Evolutionary conservation across 2,113 vertebrate genomes (phyloP).

Genomic region (Chunga burmeisteri): DNA sequence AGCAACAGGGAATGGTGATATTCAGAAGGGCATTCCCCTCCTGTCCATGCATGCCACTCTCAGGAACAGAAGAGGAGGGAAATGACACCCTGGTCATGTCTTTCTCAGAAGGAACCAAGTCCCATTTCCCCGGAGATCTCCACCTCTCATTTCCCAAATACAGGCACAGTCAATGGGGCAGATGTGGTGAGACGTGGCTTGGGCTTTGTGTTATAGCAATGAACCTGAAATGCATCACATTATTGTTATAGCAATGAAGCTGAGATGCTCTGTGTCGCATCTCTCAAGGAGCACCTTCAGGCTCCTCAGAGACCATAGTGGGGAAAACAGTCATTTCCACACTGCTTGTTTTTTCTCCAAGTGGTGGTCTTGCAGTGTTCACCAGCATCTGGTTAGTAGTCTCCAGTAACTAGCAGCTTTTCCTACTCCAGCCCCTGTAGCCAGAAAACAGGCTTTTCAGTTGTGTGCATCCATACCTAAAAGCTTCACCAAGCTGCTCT

Average conservation of each 20-base stretch:
- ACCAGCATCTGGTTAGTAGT: neutral
- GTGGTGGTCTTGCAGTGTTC: neutral
- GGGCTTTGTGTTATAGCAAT: neutral
- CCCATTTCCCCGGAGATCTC: neutral
- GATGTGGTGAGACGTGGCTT: neutral
- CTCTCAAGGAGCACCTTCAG: neutral
- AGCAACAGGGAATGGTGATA: neutral
- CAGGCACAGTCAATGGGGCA: no score
- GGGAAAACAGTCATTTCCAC: neutral
- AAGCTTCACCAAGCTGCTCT: neutral
- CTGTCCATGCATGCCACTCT: neutral
- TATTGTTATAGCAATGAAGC: neutral
- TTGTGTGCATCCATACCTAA: neutral
- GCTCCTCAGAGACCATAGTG: neutral
- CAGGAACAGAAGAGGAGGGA: neutral
- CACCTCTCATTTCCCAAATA: neutral
- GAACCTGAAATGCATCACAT: neutral
- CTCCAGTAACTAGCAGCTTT: neutral
- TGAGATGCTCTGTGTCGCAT: neutral
- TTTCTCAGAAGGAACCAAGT: neutral
- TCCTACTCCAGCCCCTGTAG: neutral
- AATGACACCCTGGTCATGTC: neutral
- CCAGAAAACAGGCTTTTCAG: fast-evolving
- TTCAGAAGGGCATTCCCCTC: neutral
- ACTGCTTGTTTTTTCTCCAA: neutral